A percentile compares a stretch with the other conserved stretches of the same genome.
These are phyloP conservation scores for Sebastes itinus DNA, from an alignment of 2,797 vertebrate species.

Conservation along the genomic window DNA sequence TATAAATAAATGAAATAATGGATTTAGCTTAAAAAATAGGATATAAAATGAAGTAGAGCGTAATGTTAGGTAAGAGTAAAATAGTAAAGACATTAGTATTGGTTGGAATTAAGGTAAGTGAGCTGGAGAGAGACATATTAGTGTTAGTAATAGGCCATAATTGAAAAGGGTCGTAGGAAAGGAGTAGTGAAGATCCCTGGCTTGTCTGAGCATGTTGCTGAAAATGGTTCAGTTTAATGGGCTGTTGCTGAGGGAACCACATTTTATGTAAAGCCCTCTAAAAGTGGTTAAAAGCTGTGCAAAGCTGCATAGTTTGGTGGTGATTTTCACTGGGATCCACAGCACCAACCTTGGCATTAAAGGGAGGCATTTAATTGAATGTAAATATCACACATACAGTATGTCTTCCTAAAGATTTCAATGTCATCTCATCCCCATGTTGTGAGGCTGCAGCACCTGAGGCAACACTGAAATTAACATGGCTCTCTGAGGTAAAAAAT, in stretches of 20 bases:
- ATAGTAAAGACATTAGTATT: no score
- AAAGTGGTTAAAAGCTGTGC: not conserved
- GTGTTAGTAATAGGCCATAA: no score
- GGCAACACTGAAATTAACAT: not conserved
- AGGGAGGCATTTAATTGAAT: not conserved
- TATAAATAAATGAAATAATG: no score
- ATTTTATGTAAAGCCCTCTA: not conserved
- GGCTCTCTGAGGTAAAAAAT: no score
- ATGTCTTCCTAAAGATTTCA: not conserved
- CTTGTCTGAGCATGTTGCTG: not conserved
- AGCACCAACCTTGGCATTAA: not conserved
- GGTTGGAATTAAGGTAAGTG: no score
- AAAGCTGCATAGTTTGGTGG: no score
- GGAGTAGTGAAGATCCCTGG: no score
- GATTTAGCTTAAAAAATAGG: no score
- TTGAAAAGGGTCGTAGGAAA: no score
- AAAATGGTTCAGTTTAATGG: not conserved
- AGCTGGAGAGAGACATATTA: no score
- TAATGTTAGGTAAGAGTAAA: no score
- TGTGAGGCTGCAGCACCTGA: not conserved
- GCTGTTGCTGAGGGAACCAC: not conserved
- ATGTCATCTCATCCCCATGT: not conserved
- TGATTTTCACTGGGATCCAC: not conserved
- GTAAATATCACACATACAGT: not conserved
- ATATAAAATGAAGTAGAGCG: not conserved